Conservation (phyloP, 2,113 vertebrate genomes). For the Eonycteris spelaea region DNA sequence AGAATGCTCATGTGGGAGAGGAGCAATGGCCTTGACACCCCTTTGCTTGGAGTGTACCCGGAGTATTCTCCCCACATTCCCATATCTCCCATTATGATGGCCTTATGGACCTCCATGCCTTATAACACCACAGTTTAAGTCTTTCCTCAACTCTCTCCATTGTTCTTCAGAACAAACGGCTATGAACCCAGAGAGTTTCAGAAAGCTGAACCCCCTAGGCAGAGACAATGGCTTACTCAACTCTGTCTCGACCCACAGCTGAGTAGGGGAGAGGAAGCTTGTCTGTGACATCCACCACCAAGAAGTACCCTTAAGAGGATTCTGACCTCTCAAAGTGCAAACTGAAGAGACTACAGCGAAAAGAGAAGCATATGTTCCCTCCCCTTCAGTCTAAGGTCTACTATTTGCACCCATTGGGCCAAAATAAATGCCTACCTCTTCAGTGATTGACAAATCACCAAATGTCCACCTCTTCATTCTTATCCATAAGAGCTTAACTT, state of each 20-base stretch:
- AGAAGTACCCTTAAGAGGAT: neutral
- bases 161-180: neutral
- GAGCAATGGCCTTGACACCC: neutral
- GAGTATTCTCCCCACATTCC: rapidly evolving
- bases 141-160: neutral
- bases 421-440: neutral
- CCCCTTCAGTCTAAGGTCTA: neutral
- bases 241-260: rapidly evolving
- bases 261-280: neutral
- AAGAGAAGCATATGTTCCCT: neutral
- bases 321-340: neutral
- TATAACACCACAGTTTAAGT: neutral
- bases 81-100: rapidly evolving
- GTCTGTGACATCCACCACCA: neutral
- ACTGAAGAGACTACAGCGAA: neutral
- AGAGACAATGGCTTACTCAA: neutral
- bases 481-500: neutral
- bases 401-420: neutral
- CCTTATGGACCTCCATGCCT: neutral
- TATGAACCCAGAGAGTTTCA: neutral
- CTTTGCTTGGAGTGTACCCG: neutral
- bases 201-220: neutral
- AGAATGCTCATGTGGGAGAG: neutral
- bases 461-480: no score
- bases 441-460: neutral